These are phyloP conservation scores for Heterochromis multidens DNA, from an alignment of 2,113 vertebrate genomes.

Conservation along the genomic window DNA sequence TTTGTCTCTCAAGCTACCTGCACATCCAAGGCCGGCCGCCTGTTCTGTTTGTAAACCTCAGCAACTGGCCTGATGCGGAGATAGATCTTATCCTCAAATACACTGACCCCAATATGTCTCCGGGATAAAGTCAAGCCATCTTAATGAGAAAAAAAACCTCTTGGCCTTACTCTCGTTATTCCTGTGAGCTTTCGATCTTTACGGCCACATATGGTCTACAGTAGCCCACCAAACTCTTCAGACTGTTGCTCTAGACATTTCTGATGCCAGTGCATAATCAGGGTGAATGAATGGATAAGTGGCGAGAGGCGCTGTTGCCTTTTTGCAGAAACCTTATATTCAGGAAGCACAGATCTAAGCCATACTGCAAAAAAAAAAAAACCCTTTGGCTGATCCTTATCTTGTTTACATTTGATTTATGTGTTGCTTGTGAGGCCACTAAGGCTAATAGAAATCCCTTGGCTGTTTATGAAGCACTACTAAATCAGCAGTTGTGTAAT, in stretches of 20 bases:
- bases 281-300: conserved; percentile 24
- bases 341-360: conserved; percentile 53
- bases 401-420: conserved; percentile 67
- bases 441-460: conserved; percentile 47
- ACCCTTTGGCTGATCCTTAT: conserved; percentile 63
- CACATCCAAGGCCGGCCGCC: not conserved
- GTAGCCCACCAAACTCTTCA: conserved; percentile 12
- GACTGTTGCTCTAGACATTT: conserved; percentile 28
- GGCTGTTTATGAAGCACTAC: conserved; percentile 52
- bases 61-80: conserved; percentile 2
- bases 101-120: conserved; percentile 38
- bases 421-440: conserved; percentile 45
- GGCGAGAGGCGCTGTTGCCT: conserved; percentile 10
- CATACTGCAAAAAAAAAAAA: conserved; percentile 9
- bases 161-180: not conserved
- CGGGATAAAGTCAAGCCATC: conserved; percentile 44
- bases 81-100: conserved; percentile 29
- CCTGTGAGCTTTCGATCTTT: not conserved
- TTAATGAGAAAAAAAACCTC: conserved; percentile 4
- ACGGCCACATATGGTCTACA: conserved; percentile 35
- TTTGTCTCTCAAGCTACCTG: not conserved
- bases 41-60: conserved; percentile 22
- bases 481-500: conserved; percentile 58
- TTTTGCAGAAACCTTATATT: conserved; percentile 52
- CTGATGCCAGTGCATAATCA: conserved; percentile 23